Percentiles rank a stretch among this genome's conserved stretches.
Evolutionary conservation across 2,113 vertebrate genomes (phyloP).

Genomic region (Equus quagga): DNA sequence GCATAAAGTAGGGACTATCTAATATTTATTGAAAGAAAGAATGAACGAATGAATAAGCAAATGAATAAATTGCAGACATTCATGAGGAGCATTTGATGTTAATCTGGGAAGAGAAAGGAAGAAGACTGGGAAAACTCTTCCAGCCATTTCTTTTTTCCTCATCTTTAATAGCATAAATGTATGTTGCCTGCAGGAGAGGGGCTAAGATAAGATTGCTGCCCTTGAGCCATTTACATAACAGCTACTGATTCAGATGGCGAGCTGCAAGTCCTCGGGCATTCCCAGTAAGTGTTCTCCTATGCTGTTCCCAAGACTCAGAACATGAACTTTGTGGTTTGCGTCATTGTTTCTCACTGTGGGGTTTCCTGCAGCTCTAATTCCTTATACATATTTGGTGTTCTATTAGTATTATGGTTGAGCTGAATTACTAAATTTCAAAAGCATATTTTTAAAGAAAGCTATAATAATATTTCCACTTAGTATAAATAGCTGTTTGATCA

Average conservation of each 20-base stretch:
- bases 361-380: neutral
- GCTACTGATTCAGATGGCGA: neutral
- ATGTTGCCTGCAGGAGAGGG: neutral
- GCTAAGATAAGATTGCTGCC: neutral
- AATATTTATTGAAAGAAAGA: neutral
- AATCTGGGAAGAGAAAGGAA: neutral
- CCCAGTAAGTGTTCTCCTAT: neutral
- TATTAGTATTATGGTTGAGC: neutral
- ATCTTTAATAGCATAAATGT: neutral
- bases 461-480: neutral
- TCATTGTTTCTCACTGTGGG: neutral
- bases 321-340: neutral
- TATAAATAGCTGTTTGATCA: conserved; percentile 2
- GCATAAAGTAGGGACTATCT: neutral
- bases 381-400: neutral
- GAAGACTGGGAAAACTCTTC: neutral
- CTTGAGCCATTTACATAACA: neutral
- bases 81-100: neutral
- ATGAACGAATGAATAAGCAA: neutral
- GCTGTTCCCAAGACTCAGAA: neutral
- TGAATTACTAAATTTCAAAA: conserved; percentile 23
- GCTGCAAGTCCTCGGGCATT: neutral
- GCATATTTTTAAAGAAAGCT: conserved; percentile 44
- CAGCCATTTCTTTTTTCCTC: neutral
- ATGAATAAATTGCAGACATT: neutral